Percentiles rank a stretch among this genome's conserved stretches.
Evolutionary conservation across 2,888 invertebrate genomes (phyloP).

Genomic region (Gnatocerus cornutus): DNA sequence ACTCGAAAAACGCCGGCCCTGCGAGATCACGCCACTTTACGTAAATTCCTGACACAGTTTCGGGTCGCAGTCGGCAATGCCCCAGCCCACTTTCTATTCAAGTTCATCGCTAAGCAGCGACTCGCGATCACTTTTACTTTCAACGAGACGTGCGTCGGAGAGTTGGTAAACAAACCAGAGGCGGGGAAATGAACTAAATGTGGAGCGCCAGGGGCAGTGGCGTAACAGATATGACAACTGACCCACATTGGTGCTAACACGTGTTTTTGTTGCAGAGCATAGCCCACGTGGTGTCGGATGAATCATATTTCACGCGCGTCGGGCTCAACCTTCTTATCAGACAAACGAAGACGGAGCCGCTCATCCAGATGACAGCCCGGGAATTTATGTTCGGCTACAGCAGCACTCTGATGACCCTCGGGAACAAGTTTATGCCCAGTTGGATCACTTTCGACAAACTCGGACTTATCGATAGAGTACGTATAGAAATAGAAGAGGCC

Average conservation of each 20-base stretch:
- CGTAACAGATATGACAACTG: background rate
- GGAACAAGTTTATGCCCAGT: constrained; percentile 86
- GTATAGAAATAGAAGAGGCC: constrained; percentile 60
- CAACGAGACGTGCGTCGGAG: constrained; percentile 6
- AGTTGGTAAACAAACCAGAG: constrained; percentile 11
- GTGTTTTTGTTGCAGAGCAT: constrained; percentile 79
- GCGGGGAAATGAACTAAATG: background rate
- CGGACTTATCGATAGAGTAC: constrained; percentile 90
- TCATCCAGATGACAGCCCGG: constrained; percentile 86
- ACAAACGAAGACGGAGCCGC: constrained; percentile 80
- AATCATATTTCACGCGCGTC: constrained; percentile 78
- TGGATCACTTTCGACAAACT: constrained; percentile 92
- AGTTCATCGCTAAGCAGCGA: constrained; percentile 44
- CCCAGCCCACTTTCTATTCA: constrained; percentile 51
- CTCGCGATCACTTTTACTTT: constrained; percentile 50
- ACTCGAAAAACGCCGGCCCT: constrained; percentile 1
- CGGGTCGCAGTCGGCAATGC: constrained; percentile 20
- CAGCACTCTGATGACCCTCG: constrained; percentile 86
- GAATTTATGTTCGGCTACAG: constrained; percentile 94
- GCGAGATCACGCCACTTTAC: constrained; percentile 27
- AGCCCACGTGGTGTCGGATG: constrained; percentile 82
- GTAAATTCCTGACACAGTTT: constrained; percentile 39
- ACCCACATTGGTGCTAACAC: background rate
- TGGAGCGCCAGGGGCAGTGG: no score
- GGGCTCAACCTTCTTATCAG: constrained; percentile 82